Evolutionary conservation across 2,797 vertebrate species (phyloP), one percentile per base, ranked within the genome.

Genomic region (Alcedo quadribrachys): DNA sequence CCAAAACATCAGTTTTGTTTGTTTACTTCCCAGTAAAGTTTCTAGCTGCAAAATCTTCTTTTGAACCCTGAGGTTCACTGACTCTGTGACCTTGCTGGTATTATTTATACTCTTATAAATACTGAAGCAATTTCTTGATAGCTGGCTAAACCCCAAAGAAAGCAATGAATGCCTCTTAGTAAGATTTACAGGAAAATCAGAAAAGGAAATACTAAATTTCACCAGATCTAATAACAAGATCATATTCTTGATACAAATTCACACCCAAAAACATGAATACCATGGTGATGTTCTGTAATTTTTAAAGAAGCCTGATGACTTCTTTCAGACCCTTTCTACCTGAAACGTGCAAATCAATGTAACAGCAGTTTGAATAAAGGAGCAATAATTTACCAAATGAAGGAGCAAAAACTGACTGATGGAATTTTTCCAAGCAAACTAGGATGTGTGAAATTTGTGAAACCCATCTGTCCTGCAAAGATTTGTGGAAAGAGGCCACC

Each of bases 241-340:
- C 81, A 84, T 63, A 73, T 37, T 60, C 18, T 61, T 79, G 28
- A 57, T 37, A 40, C 33, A 21, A 65, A 70, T 85, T 89, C 46
- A 91, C n/a, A 79, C 63, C 62, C 87, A 57, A 73, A 95, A 96
- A 90, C 30, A 94, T 58, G 77, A 94, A 80, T 87, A 55, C 17
- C 9, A 24, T 50, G 28, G 58, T 58, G 21, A 51, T 65, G 14
- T 40, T 78, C 37, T 43, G 32, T 46, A 62, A 48, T 91, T 85
- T 78, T 66, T 18, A n/a, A 78, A 83, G 50, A 82, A 71, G 50
- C 15, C 57, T 27, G 20, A 83, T 37, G 28, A 69, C 48, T 78
- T 80, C 6, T 75, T 79, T 50, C 32, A 60, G 80, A 78, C 51
- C 88, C 17, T 62, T 91, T 58, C 70, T 95, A 89, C 87, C 88